These are phyloP conservation scores for Rhizoglyphus robini DNA, from an alignment of 1,140 invertebrate genomes.

Conservation along the genomic window DNA sequence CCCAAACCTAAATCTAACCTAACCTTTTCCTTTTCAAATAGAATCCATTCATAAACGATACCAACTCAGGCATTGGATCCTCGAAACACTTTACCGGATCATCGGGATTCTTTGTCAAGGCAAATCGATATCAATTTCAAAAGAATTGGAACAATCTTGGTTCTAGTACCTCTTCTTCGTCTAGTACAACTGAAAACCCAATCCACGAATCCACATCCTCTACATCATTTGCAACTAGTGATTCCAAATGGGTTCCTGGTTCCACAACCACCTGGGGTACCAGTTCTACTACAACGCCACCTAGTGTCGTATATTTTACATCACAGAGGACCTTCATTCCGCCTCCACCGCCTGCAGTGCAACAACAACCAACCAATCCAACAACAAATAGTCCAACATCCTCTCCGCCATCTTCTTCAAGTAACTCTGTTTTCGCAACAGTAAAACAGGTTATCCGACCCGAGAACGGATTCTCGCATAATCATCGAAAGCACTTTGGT, in stretches of 20 bases:
- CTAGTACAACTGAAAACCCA: background rate
- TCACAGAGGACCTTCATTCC: too few species aligned
- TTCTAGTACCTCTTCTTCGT: background rate
- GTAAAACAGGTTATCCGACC: background rate
- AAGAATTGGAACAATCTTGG: background rate
- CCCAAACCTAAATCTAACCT: too few species aligned
- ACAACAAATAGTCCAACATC: too few species aligned
- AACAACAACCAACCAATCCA: too few species aligned
- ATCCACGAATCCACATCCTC: background rate
- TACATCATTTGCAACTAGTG: too few species aligned
- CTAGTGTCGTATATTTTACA: conserved; percentile 2
- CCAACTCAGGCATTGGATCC: background rate
- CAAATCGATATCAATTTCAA: conserved; percentile 5
- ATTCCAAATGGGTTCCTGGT: too few species aligned
- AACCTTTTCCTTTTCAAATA: too few species aligned
- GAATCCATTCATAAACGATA: background rate
- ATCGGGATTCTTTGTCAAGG: background rate
- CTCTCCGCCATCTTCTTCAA: background rate
- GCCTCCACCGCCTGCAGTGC: too few species aligned
- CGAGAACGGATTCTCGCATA: background rate
- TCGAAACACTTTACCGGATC: conserved; percentile 2
- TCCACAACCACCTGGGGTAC: too few species aligned
- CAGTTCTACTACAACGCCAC: too few species aligned
- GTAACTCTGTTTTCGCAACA: background rate
- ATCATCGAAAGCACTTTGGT: background rate